Base-by-base conservation (phyloP, 2,888 invertebrate species). In the Sepiola atlantica region DNA sequence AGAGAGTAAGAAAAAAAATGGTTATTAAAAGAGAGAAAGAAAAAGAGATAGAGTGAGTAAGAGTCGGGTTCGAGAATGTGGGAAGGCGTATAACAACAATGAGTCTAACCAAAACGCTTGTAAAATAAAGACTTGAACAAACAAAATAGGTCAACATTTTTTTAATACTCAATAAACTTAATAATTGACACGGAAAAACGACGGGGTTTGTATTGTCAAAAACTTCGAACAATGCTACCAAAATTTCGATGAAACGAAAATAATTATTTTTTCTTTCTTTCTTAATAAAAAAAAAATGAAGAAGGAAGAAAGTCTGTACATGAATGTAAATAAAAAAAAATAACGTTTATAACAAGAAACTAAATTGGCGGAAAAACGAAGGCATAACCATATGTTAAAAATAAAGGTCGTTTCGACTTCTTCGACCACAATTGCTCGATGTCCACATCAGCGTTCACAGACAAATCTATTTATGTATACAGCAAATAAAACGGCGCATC, bases 101-200 rank as follows among this genome's bases (percentile, higher is more conserved):
- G n/a, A 77, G n/a, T 10, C 28, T 77, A 77, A 77, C 77, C n/a
- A 77, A 77, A 28, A 12, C 10, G 28, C 28, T 28, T 77, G 10
- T n/a, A 77, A 77, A n/a, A n/a, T n/a, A n/a, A 77, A 77, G 77
- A n/a, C 77, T 16, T n/a, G n/a, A 77, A 77, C 77, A 77, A 77
- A 4, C n/a, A 77, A 77, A 77, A 77, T 77, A 32, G 77, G 77
- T 77, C 77, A 77, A 77, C 77, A 77, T n/a, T 32, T n/a, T 32
- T 77, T 77, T 77, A 77, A 77, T 77, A 77, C 77, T n/a, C 77
- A 77, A 77, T 77, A 77, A 77, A 77, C 77, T n/a, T 14, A 77
- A 77, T 77, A 77, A 77, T 77, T 77, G 77, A 77, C 77, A 77
- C 77, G 32, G n/a, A 32, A n/a, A 77, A 77, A 77, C 77, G 20